Conservation (phyloP, 2,113 vertebrate genomes). For the Chloropsis cyanopogon region DNA sequence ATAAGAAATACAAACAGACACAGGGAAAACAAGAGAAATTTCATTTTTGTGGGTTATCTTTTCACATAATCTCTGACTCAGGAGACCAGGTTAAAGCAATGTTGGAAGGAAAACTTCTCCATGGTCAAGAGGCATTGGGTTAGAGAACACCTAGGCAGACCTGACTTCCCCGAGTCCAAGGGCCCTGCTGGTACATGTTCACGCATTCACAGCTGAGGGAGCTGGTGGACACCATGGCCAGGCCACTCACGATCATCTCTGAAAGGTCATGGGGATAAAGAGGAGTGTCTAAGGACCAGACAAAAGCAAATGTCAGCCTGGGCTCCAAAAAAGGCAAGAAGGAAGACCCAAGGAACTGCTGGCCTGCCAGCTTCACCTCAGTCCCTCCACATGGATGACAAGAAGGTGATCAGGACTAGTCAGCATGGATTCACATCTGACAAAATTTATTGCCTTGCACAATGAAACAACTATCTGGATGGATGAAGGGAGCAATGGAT, state of each 20-base stretch:
- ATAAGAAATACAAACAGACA: neutral
- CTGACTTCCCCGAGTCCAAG: too few species aligned
- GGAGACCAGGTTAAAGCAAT: fast-evolving
- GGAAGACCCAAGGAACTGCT: neutral
- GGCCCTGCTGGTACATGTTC: neutral
- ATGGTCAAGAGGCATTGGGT: neutral
- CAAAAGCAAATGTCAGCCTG: neutral
- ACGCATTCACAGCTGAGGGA: fast-evolving
- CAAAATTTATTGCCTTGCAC: neutral
- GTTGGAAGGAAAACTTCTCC: neutral
- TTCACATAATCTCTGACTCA: neutral
- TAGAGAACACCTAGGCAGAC: neutral
- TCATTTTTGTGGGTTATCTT: neutral
- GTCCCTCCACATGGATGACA: neutral
- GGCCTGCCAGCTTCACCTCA: neutral
- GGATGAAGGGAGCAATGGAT: neutral
- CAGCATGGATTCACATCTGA: neutral
- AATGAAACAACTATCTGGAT: neutral
- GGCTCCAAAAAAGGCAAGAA: neutral
- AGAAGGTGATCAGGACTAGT: neutral
- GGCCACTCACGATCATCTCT: neutral
- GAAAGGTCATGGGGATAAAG: neutral
- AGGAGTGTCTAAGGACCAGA: neutral
- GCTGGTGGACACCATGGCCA: neutral
- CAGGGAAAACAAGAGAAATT: neutral